Conservation (phyloP, 2,797 vertebrate genomes). For the Apodemus agrarius region DNA sequence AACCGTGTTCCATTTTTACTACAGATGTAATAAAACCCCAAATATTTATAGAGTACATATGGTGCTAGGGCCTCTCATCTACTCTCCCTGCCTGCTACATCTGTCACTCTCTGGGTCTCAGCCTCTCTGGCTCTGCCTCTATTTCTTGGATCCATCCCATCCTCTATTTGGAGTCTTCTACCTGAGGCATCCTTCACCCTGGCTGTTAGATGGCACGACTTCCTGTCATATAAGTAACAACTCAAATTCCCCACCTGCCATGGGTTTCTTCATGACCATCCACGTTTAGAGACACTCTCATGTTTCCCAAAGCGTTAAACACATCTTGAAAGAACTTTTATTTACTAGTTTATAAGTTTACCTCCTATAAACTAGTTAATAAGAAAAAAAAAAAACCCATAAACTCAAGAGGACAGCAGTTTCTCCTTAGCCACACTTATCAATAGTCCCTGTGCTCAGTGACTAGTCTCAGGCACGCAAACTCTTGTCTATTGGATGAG, state of each 20-base stretch:
- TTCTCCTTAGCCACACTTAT: background rate
- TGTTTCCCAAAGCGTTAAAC: background rate
- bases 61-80: rapidly evolving
- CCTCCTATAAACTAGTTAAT: background rate
- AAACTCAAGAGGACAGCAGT: background rate
- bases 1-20: background rate
- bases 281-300: background rate
- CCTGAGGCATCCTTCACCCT: background rate
- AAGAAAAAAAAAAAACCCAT: background rate
- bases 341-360: background rate
- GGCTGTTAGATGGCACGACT: background rate
- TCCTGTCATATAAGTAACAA: background rate
- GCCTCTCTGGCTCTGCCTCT: background rate
- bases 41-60: background rate
- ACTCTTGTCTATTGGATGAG: background rate
- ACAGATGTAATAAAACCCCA: background rate
- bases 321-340: background rate
- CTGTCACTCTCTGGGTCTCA: background rate
- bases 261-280: background rate
- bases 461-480: background rate
- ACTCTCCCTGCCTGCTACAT: background rate
- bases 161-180: background rate
- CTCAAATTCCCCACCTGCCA: background rate
- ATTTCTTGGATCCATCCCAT: background rate
- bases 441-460: background rate